Evolutionary conservation across 1,140 invertebrate genomes (phyloP), one percentile per base, ranked within the genome.

Genomic region (Lutraria rhynchaena): DNA sequence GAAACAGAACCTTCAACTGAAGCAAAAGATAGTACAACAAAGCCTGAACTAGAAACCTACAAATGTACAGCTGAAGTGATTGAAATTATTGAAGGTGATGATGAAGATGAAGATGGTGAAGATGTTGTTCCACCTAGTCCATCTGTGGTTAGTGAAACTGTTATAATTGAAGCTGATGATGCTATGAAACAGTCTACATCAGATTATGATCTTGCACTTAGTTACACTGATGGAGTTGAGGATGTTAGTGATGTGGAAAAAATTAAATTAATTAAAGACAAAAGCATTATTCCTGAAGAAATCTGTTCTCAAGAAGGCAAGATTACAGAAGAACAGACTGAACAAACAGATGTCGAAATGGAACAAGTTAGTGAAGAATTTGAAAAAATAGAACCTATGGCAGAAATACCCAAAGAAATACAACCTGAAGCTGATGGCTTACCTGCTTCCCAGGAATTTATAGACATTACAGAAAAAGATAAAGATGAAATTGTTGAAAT

Each of bases 381-480:
- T 41, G 37, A 41, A 15, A 22, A 63, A 7, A 33, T 33, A 3
- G 13, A 37, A 33, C 19, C 4, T 19, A 22, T 67, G 13, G 24
- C 60, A 41, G 60, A 71, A n/a, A n/a, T n/a, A 3, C 19, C 24
- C 17, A 22, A 22, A 60, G 33, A 63, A 7, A 33, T 33, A 3
- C 7, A 37, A 33, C 19, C 4, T 19, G 33, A 75, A 27, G 24
- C 60, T 37, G 60, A 71, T 53, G 70, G 46, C 60, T 27, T 81
- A 35, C 31, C 53, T 27, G 57, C 63, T 7, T 5, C 37, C 46
- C 74, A 73, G 35, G 82, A 81, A 63, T 81, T 67, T 24, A 81
- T 76, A 57, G 75, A 86, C 35, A 57, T 83, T 24, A 73, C 74
- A 73, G 83, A 84, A 60, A 57, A 76, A 37, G 81, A 87, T 41